Base-by-base conservation (phyloP, 2,797 vertebrate species). In the Enteromius unitaeniatus region DNA sequence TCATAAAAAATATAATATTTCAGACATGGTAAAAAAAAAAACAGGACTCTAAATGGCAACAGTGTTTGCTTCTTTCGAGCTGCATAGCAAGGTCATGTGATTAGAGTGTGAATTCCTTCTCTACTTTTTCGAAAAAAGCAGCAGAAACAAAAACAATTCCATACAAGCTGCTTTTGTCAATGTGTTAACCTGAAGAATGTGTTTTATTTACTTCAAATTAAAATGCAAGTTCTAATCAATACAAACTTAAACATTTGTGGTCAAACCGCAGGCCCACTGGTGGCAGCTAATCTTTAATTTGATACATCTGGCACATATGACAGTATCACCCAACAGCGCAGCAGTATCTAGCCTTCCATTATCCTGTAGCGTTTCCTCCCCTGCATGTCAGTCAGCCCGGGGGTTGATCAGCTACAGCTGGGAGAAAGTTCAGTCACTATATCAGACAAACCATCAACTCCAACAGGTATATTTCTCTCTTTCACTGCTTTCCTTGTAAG, bases 151-250 rank as follows among this genome's bases (percentile, higher is more conserved):
- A 19, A 82, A 65, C 26, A 21, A 73, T 31, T 19, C 40, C 3
- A 17, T 47, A 19, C 28, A 37, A 51, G 15, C 4, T 26, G 34
- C 45, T 65, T 19, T 34, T 65, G 42, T 65, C 53, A 34, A 47
- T 51, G 31, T 42, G 14, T 67, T 19, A 76, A 75, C 45, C 45
- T 76, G 47, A 55, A 75, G 45, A 67, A 67, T 82, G 69, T 5
- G 17, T 55, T 76, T 55, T 11, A 55, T 28, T 75, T 23, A 0
- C n/a, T 42, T 75, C 23, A 17, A 14, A 67, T 53, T 64, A 13
- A 55, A 68, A 62, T 60, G 58, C 34, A 76, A 83, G 81, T 45
- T 67, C 37, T 76, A 68, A 83, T 83, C 72, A 58, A 82, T 75
- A 53, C 51, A 58, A 77, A 69, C 28, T n/a, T 17, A 75, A 53